phyloP scores from a whole-genome alignment of 2,113 vertebrate species.

The Beaufortia kweichowensis region DNA sequence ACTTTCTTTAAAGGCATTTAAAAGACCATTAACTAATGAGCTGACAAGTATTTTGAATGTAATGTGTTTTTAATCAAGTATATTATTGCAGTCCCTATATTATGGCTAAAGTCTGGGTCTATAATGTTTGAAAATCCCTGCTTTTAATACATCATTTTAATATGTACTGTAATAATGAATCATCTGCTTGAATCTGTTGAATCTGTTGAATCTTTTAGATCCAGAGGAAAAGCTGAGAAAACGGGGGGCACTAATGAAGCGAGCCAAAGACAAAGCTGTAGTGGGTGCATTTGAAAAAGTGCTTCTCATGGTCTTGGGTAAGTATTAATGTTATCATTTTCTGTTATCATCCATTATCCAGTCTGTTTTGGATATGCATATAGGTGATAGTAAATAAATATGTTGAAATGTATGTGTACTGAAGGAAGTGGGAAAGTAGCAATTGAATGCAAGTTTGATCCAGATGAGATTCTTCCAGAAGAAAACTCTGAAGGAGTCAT shows the following conservation, averaged over 20 bases:
- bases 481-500: conserved; percentile 69
- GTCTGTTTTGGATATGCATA: neutral
- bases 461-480: conserved; percentile 66
- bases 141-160: no score
- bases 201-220: conserved; percentile 50
- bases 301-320: conserved; percentile 73
- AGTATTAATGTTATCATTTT: conserved; percentile 21
- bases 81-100: no score
- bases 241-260: conserved; percentile 67
- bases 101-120: no score
- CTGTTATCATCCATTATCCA: neutral
- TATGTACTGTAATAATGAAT: neutral
- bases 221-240: conserved; percentile 61
- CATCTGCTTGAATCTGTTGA: neutral
- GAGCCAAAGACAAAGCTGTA: conserved; percentile 70
- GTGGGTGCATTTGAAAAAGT: conserved; percentile 77
- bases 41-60: no score
- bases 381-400: neutral
- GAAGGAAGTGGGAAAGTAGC: conserved; percentile 76
- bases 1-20: no score
- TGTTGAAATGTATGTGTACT: conserved; percentile 38
- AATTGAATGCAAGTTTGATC: conserved; percentile 62
- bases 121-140: no score
- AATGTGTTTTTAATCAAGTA: no score
- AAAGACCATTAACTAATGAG: no score